Conservation (phyloP, 2,797 vertebrate species). For the Buceros bicornis region DNA sequence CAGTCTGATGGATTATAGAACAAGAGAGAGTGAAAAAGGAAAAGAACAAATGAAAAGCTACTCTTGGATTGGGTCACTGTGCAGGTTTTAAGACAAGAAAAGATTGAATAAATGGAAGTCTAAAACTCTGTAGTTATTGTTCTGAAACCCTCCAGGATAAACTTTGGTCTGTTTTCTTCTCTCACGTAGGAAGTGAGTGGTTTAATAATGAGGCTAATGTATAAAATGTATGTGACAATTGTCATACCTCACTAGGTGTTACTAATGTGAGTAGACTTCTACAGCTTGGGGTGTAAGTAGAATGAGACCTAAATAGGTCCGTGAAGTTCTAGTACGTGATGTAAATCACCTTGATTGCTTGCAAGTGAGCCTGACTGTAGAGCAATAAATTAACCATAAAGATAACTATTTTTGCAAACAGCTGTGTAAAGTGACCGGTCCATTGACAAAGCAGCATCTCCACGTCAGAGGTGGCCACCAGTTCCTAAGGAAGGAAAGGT, state of each 20-base stretch:
- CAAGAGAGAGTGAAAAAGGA: not conserved
- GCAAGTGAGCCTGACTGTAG: not conserved
- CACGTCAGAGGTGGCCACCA: fast-evolving
- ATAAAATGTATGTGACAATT: not conserved
- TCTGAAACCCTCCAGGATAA: not conserved
- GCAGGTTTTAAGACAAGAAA: not conserved
- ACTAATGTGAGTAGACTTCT: not conserved
- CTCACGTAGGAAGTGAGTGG: not conserved
- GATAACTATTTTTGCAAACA: fast-evolving
- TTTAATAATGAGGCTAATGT: not conserved
- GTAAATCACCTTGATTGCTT: not conserved
- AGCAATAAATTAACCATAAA: not conserved
- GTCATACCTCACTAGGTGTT: not conserved
- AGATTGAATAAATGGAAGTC: not conserved
- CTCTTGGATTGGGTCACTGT: not conserved
- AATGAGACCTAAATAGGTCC: not conserved
- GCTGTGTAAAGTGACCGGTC: not conserved
- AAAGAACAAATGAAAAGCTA: not conserved
- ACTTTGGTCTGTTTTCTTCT: not conserved
- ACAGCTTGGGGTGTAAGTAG: not conserved
- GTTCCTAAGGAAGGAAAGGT: not conserved
- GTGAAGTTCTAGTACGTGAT: not conserved
- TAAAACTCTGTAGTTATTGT: not conserved
- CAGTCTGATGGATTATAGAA: not conserved
- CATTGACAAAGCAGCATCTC: not conserved